Conservation (phyloP, 2,888 invertebrate genomes). For the Tanaodytes sp. region DNA sequence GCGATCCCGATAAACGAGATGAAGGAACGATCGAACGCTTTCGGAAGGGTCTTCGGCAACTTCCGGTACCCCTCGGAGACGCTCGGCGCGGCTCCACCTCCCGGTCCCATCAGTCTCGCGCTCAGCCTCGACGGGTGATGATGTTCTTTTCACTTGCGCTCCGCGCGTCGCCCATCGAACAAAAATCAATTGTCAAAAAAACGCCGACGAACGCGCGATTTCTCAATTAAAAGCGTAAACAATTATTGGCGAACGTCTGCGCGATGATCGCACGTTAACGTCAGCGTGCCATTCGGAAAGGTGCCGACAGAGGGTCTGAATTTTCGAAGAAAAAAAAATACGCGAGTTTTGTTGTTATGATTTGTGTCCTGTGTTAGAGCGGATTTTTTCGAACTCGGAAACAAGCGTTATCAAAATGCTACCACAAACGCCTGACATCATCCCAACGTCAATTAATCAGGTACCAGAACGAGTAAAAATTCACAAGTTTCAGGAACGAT, state of each 20-base stretch:
- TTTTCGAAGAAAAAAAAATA: no score
- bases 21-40: constrained; percentile 6
- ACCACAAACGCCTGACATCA: constrained; percentile 55
- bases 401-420: constrained; percentile 44
- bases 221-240: no score
- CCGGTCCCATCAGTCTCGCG: constrained; percentile 39
- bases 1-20: not conserved
- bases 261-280: no score
- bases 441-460: constrained; percentile 52
- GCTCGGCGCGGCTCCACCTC: constrained; percentile 32
- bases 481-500: no score
- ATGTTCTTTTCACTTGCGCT: constrained; percentile 20
- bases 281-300: no score
- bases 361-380: constrained; percentile 11
- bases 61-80: constrained; percentile 4
- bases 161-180: no score
- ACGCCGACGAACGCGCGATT: no score
- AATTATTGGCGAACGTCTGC: no score
- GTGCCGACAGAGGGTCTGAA: no score
- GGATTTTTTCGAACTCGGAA: constrained; percentile 12
- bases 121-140: constrained; percentile 29
- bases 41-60: constrained; percentile 1
- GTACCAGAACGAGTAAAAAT: no score
- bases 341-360: constrained; percentile 30
- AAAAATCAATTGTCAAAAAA: no score